Conservation (phyloP, 2,113 vertebrate genomes). For the Calyptommatus sinebrachiatus region DNA sequence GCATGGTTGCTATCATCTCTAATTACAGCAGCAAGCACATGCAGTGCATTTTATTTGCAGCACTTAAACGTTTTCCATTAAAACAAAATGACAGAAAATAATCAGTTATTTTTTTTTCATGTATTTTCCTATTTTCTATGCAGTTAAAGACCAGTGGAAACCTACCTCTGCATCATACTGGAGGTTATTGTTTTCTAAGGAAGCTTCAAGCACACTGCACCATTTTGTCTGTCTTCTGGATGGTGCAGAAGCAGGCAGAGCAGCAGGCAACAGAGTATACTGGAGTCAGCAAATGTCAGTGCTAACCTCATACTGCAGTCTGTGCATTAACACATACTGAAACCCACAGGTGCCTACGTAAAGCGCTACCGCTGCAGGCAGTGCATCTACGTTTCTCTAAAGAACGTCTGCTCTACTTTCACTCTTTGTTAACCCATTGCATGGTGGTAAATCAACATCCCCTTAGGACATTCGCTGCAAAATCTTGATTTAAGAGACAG, state of each 20-base stretch:
- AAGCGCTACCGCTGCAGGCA: slow-evolving; percentile 67
- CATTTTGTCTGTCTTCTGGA: slow-evolving; percentile 53
- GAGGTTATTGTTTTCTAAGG: slow-evolving; percentile 43
- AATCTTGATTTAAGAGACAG: slow-evolving; percentile 22
- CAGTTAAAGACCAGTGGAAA: slow-evolving; percentile 21
- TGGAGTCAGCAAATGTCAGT: slow-evolving; percentile 64
- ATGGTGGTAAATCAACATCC: slow-evolving; percentile 4
- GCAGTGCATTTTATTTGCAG: slow-evolving; percentile 7
- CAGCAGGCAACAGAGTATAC: slow-evolving; percentile 56
- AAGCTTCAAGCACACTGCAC: slow-evolving; percentile 48
- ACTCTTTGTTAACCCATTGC: slow-evolving; percentile 38
- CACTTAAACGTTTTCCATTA: slow-evolving; percentile 13
- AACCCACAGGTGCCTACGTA: slow-evolving; percentile 68
- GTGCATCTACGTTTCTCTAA: slow-evolving; percentile 53
- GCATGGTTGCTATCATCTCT: slow-evolving; percentile 10
- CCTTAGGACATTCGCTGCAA: slow-evolving; percentile 10
- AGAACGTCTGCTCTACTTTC: slow-evolving; percentile 46
- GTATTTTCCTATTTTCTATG: slow-evolving; percentile 12
- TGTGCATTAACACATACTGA: slow-evolving; percentile 55
- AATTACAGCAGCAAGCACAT: slow-evolving; percentile 24
- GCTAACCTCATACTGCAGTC: slow-evolving; percentile 70
- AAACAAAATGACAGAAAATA: slow-evolving; percentile 25
- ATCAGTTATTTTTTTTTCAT: slow-evolving; percentile 15
- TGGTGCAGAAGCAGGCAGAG: slow-evolving; percentile 50
- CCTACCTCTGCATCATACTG: slow-evolving; percentile 55